Evolutionary conservation across 2,113 vertebrate genomes (phyloP).

Genomic region (Grammomys dolichurus): DNA sequence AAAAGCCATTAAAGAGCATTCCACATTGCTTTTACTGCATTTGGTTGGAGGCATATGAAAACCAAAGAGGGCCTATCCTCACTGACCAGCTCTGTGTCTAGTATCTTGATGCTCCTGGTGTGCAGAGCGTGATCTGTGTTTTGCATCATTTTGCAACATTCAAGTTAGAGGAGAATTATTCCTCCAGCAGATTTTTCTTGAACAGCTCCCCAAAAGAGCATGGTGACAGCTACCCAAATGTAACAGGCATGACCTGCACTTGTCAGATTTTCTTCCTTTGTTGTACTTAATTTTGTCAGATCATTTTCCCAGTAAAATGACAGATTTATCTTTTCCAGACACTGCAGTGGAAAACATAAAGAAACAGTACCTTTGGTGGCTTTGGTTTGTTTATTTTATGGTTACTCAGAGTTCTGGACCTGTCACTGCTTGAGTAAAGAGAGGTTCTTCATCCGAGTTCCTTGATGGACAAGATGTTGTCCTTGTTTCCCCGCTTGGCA

Average conservation of each 20-base stretch:
- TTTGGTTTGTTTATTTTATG: constrained; percentile 76
- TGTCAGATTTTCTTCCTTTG: constrained; percentile 1
- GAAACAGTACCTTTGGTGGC: constrained; percentile 31
- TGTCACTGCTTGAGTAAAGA: constrained; percentile 48
- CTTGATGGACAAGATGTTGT: constrained; percentile 63
- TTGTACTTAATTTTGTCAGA: constrained; percentile 26
- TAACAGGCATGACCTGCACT: constrained; percentile 56
- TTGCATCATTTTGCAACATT: constrained; percentile 23
- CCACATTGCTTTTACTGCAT: constrained; percentile 45
- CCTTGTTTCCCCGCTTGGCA: constrained; percentile 65
- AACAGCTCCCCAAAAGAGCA: constrained; percentile 59
- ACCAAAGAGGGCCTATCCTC: neutral
- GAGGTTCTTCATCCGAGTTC: constrained; percentile 64
- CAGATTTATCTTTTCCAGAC: constrained; percentile 38
- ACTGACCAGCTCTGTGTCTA: constrained; percentile 12
- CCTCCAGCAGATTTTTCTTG: constrained; percentile 71
- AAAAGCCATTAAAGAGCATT: constrained; percentile 34
- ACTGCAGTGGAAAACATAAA: neutral
- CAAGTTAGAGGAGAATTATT: constrained; percentile 66
- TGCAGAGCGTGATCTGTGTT: constrained; percentile 62
- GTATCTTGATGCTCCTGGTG: constrained; percentile 23
- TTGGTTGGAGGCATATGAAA: constrained; percentile 63
- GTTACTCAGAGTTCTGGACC: neutral
- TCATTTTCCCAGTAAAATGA: constrained; percentile 31
- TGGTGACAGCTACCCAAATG: constrained; percentile 45